phyloP scores from a whole-genome alignment of 2,888 invertebrate genomes.

The Orgyia antiqua region DNA sequence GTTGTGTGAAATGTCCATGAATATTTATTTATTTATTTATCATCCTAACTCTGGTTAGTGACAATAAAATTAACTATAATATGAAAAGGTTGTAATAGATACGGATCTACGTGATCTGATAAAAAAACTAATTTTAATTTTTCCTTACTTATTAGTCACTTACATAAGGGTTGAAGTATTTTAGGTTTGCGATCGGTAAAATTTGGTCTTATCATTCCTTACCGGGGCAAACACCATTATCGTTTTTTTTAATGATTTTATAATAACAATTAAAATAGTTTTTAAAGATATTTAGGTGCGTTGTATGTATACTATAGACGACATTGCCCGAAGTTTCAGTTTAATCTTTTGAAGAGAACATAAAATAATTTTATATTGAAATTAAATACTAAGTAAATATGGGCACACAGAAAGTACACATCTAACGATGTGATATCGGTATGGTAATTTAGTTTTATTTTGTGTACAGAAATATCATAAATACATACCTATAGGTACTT shows the following conservation, averaged over 20 bases:
- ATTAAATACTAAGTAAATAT: constrained; percentile 39
- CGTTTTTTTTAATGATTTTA: constrained; percentile 38
- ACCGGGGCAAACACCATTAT: constrained; percentile 63
- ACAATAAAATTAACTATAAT: too few relatives aligned
- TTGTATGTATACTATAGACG: constrained; percentile 8
- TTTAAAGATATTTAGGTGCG: constrained; percentile 22
- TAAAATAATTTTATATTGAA: constrained; percentile 21
- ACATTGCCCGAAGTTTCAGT: background rate
- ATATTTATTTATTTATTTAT: too few relatives aligned
- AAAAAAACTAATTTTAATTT: too few relatives aligned
- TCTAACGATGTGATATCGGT: constrained; percentile 72
- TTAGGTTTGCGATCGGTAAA: constrained; percentile 75
- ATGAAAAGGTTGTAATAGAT: too few relatives aligned
- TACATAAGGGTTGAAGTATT: constrained; percentile 9
- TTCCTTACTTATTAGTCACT: too few relatives aligned
- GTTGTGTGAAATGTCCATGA: too few relatives aligned
- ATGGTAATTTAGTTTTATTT: constrained; percentile 68
- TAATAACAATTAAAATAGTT: constrained; percentile 30
- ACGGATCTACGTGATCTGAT: too few relatives aligned
- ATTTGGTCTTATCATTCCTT: constrained; percentile 82
- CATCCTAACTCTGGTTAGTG: too few relatives aligned
- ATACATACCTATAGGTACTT: constrained; percentile 35
- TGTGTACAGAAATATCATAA: constrained; percentile 63
- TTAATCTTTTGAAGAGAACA: too few relatives aligned
- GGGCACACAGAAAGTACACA: constrained; percentile 68